Evolutionary conservation across 2,888 invertebrate species (phyloP).

Genomic region (Noctua comes): DNA sequence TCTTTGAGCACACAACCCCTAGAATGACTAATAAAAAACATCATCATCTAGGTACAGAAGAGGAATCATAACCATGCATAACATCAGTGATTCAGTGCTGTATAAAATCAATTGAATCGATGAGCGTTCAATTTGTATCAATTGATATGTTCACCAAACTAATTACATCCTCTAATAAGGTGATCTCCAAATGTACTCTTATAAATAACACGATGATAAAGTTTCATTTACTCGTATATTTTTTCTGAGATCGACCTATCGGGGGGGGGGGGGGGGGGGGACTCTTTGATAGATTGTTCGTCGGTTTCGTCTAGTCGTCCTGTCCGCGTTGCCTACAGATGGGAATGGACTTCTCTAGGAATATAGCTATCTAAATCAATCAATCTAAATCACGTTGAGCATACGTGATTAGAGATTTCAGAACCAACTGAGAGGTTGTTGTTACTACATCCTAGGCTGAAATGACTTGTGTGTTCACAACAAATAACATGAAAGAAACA

Average conservation of each 20-base stretch:
- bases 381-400: background rate
- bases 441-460: background rate
- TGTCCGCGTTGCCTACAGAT: slow-evolving; percentile 1
- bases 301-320: background rate
- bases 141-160: slow-evolving; percentile 28
- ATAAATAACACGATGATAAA: slow-evolving; percentile 19
- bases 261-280: background rate
- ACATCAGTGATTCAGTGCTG: background rate
- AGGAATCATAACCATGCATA: background rate
- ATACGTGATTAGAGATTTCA: background rate
- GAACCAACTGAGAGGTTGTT: too few species aligned
- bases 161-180: background rate
- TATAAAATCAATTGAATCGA: background rate
- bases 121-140: slow-evolving; percentile 3
- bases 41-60: background rate
- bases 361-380: slow-evolving; percentile 10
- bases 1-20: too few species aligned
- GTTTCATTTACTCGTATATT: background rate
- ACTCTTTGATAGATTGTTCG: slow-evolving; percentile 1
- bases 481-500: background rate
- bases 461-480: background rate
- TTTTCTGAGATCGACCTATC: slow-evolving; percentile 15
- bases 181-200: slow-evolving; percentile 8
- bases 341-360: background rate
- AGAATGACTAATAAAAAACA: background rate